These are phyloP conservation scores for Cataglyphis hispanica DNA, from an alignment of 1,140 invertebrate species.

Conservation along the genomic window DNA sequence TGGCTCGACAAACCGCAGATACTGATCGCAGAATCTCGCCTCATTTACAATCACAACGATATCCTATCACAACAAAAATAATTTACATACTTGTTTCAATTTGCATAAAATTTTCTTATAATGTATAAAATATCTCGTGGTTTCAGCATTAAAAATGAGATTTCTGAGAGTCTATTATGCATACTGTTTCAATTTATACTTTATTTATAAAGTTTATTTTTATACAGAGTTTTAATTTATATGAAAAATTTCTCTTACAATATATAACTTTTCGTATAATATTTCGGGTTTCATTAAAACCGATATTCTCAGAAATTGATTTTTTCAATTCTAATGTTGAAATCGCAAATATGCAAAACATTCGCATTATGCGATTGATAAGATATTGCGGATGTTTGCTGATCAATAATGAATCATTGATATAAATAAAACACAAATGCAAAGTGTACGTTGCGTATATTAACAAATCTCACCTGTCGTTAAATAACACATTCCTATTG, in stretches of 20 bases:
- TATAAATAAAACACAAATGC: conserved; percentile 9
- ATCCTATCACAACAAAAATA: background rate
- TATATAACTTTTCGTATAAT: background rate
- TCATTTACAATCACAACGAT: background rate
- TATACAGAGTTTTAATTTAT: background rate
- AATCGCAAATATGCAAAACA: too few relatives aligned
- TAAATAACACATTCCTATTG: background rate
- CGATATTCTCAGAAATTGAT: background rate
- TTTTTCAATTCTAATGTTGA: too few relatives aligned
- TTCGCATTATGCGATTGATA: too few relatives aligned
- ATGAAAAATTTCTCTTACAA: background rate
- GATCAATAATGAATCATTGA: background rate
- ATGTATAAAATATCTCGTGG: background rate
- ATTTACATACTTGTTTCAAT: background rate
- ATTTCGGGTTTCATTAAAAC: background rate
- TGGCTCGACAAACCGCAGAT: background rate
- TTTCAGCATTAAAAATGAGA: background rate
- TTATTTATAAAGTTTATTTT: background rate
- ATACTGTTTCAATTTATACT: too few relatives aligned
- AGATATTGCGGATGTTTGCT: too few relatives aligned
- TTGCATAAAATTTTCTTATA: background rate
- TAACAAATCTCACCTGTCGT: background rate
- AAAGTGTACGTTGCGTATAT: background rate
- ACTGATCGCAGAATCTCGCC: background rate
- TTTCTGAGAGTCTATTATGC: background rate